Conservation (phyloP, 1,140 invertebrate genomes). For the Ooceraea biroi region DNA sequence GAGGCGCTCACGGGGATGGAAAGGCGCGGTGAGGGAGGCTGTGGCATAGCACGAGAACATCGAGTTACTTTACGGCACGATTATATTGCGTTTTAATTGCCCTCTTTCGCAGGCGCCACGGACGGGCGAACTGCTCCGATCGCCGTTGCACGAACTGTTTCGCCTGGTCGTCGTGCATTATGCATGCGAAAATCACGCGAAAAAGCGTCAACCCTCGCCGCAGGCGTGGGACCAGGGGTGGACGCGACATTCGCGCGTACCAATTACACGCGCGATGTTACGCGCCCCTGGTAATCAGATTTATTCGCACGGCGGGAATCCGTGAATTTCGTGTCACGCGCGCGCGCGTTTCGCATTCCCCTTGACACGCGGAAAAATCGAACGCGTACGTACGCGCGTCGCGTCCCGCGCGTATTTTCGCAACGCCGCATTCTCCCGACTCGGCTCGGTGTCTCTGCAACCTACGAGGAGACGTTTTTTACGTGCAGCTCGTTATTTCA, state of each 20-base stretch:
- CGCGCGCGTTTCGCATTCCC: slow-evolving; percentile 53
- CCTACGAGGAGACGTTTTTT: slow-evolving; percentile 4
- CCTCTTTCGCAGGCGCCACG: slow-evolving; percentile 46
- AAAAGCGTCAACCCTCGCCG: slow-evolving; percentile 17
- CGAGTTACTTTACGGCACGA: slow-evolving; percentile 46
- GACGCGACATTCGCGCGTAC: slow-evolving; percentile 19
- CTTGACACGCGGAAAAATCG: slow-evolving; percentile 41
- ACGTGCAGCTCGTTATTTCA: slow-evolving; percentile 34
- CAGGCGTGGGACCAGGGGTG: not conserved
- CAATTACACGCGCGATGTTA: slow-evolving; percentile 51
- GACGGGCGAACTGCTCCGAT: slow-evolving; percentile 58
- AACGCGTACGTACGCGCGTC: too few species aligned
- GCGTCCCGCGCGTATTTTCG: not conserved
- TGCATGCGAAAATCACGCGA: slow-evolving; percentile 33
- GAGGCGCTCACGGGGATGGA: slow-evolving; percentile 7
- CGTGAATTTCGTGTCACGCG: slow-evolving; percentile 43
- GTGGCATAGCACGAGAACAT: slow-evolving; percentile 16
- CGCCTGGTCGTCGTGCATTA: slow-evolving; percentile 29
- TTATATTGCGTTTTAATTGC: slow-evolving; percentile 67
- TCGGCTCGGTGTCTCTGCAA: not conserved
- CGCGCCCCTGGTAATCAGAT: slow-evolving; percentile 43
- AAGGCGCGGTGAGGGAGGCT: not conserved
- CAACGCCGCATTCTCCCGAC: not conserved
- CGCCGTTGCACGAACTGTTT: slow-evolving; percentile 3
- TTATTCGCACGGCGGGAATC: slow-evolving; percentile 21